phyloP scores from a whole-genome alignment of 2,888 invertebrate genomes.

The Caenorhabditis doughertyi region DNA sequence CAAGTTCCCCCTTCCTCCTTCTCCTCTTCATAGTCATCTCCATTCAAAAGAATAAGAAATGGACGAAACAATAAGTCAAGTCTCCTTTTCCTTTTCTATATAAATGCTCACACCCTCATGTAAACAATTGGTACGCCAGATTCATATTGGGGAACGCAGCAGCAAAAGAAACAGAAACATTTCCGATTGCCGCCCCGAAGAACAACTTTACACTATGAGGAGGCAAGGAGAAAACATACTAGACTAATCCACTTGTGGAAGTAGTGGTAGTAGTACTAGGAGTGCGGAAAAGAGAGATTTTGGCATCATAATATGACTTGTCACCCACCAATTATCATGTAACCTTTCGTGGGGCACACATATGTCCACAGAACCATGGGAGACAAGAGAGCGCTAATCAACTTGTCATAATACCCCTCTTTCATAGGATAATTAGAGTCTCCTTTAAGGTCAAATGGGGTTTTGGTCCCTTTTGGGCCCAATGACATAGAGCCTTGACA shows the following conservation, averaged over 20 bases:
- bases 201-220: slow-evolving; percentile 40
- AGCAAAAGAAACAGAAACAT: slow-evolving; percentile 38
- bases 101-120: slow-evolving; percentile 55
- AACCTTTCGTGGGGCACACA: slow-evolving; percentile 26
- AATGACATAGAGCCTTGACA: too few relatives aligned
- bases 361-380: not conserved
- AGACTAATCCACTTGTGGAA: slow-evolving; percentile 49
- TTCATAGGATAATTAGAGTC: too few relatives aligned
- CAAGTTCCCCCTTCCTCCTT: not conserved
- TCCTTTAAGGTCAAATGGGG: not conserved
- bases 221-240: slow-evolving; percentile 7
- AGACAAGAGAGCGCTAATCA: slow-evolving; percentile 52
- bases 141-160: too few relatives aligned
- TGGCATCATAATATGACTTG: too few relatives aligned
- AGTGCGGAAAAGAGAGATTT: not conserved
- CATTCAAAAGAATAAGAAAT: not conserved
- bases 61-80: slow-evolving; percentile 38
- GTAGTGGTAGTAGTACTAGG: too few relatives aligned
- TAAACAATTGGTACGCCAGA: slow-evolving; percentile 46
- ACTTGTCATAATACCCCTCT: too few relatives aligned
- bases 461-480: too few relatives aligned
- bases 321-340: slow-evolving; percentile 47
- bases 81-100: too few relatives aligned
- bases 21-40: not conserved
- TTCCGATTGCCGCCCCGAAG: not conserved